Base-by-base conservation (phyloP, 1,140 invertebrate species). In the Atta colombica region DNA sequence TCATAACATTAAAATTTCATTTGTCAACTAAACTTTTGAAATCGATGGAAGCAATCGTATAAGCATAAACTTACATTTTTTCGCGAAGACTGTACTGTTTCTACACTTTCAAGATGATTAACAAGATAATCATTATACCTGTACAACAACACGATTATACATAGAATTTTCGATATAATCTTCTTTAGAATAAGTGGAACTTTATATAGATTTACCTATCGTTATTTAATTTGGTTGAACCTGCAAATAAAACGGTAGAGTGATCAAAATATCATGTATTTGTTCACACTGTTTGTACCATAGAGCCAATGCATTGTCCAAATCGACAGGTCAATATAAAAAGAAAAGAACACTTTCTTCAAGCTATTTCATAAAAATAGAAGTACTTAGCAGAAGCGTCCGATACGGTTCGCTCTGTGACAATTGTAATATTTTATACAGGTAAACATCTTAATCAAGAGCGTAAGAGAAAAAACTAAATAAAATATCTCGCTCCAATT, bases 401-500 rank as follows among this genome's bases (percentile, higher is more conserved):
- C 18, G 16, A 31, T 77, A 82, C 49, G 53, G 77, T 85, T 89
- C 55, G 69, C 75, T 86, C 35, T 28, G 77, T 8, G 35, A 8
- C 61, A 78, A 87, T 87, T 60, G 89, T 78, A 77, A 90, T 86
- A 72, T 85, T 86, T 86, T 80, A 75, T 87, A 87, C 68, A 78
- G 77, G 51, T 81, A 87, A 63, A 53, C 7, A 10, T 51, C 21
- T 69, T 51, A 51, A 25, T 69, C 14, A 45, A 45, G 21, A 51
- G 21, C 39, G 39, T 12, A 69, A 6, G 6, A 39, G 4, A 68
- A 69, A 69, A 69, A 39, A 68, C 0, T 39, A 51, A 66, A 66
- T 66, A 3, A 66, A 66, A n/a, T 21, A 16, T 7, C 2, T 74
- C 6, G 25, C 28, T 74, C 6, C 8, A 58, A 3, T 58, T 60